These are phyloP conservation scores for Oedothorax gibbosus DNA, from an alignment of 1,140 invertebrate genomes.

Conservation along the genomic window DNA sequence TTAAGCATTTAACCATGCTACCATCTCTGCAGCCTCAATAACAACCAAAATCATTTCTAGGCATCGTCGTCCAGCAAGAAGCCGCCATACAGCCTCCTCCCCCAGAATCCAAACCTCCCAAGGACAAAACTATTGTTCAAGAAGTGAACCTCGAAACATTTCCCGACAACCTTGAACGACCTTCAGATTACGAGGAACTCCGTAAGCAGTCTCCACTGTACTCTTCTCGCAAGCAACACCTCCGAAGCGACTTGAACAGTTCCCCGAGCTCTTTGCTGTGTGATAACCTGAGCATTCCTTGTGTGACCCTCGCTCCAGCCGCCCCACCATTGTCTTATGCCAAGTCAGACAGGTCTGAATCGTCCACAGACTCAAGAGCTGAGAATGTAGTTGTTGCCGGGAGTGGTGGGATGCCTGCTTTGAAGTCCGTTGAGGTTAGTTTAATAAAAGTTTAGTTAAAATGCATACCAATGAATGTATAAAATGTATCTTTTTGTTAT, in stretches of 20 bases:
- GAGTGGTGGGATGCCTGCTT: not conserved
- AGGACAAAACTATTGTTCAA: slow-evolving; percentile 40
- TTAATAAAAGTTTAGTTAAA: no score
- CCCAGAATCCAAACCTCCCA: slow-evolving; percentile 12
- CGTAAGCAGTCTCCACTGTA: slow-evolving; percentile 40
- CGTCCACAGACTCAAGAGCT: slow-evolving; percentile 24
- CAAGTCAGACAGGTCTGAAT: slow-evolving; percentile 51
- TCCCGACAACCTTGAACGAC: slow-evolving; percentile 62
- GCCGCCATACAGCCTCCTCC: not conserved
- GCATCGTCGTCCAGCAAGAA: slow-evolving; percentile 50
- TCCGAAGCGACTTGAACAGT: slow-evolving; percentile 55
- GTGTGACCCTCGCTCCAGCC: slow-evolving; percentile 64
- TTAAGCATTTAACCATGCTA: no score
- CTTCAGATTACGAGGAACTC: slow-evolving; percentile 60
- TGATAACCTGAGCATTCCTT: slow-evolving; percentile 65
- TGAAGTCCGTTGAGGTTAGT: slow-evolving; percentile 15
- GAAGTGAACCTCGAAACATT: slow-evolving; percentile 63
- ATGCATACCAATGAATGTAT: no score
- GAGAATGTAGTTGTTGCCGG: slow-evolving; percentile 18
- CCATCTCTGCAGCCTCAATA: not conserved
- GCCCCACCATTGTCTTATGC: slow-evolving; percentile 64
- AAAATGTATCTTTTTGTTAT: no score
- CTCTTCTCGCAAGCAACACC: slow-evolving; percentile 41
- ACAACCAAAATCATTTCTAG: not conserved
- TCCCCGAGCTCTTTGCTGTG: slow-evolving; percentile 68